Evolutionary conservation across 2,888 invertebrate genomes (phyloP), one percentile per base, ranked within the genome.

Genomic region (Harpalus rufipes): DNA sequence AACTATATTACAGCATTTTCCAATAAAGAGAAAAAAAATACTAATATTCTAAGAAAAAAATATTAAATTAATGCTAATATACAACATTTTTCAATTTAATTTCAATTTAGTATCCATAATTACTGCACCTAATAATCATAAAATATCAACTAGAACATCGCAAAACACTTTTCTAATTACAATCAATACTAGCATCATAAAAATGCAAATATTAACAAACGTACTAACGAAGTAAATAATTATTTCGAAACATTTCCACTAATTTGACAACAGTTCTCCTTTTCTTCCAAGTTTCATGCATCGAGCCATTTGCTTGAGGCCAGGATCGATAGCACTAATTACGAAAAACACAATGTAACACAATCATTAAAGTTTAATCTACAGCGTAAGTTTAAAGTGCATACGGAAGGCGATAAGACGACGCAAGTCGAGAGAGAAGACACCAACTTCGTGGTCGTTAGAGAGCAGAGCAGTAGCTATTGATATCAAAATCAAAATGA

Each of bases 321-420:
- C 7, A 7, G 68, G 68, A 81, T 81, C 81, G 68, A 81, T 81
- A 81, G 56, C 65, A 81, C 81, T 81, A 81, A 81, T 81, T 81
- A 81, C 81, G 63, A 65, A 81, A 81, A 81, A 81, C 65, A 81
- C 81, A 81, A 81, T 81, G 81, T 81, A 65, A 81, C 68, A 81
- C 65, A 51, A 81, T 65, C 81, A 81, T 81, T 81, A 81, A 81
- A 81, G 81, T 81, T 81, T 65, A 81, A 81, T 81, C 81, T 81
- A 51, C 65, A 81, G 63, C 65, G 68, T 51, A 81, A 82, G 68
- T 82, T 82, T 82, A 56, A 82, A 82, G 82, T 82, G 82, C 82
- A 82, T 82, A 82, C 72, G 72, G 82, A 82, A 82, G 21, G 51
- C 61, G 81, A 81, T 81, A 81, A 81, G 68, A 63, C 3, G 32